These are phyloP conservation scores for Drosophila sp. DNA, from an alignment of 1,140 invertebrate genomes.

Conservation along the genomic window DNA sequence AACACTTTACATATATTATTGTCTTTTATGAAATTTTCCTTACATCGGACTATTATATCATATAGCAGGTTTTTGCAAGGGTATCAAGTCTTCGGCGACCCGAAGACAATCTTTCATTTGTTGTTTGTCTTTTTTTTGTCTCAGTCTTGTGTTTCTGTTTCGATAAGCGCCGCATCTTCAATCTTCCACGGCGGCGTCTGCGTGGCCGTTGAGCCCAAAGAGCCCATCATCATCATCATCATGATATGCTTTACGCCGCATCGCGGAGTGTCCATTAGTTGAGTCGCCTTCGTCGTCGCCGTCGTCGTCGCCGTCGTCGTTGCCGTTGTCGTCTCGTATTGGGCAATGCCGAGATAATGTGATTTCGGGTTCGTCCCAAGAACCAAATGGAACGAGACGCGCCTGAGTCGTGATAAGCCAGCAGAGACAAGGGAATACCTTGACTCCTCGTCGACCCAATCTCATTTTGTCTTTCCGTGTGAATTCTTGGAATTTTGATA, in stretches of 20 bases:
- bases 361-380: constrained; percentile 68
- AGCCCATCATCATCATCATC: constrained; percentile 56
- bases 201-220: constrained; percentile 41
- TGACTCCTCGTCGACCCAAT: constrained; percentile 53
- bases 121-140: constrained; percentile 35
- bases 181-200: constrained; percentile 74
- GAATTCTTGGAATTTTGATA: constrained; percentile 83
- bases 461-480: constrained; percentile 79
- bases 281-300: constrained; percentile 72
- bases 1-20: no score
- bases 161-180: constrained; percentile 84
- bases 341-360: constrained; percentile 71
- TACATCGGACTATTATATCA: no score
- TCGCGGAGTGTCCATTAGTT: constrained; percentile 75
- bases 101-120: constrained; percentile 10
- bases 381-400: constrained; percentile 77
- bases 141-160: constrained; percentile 38
- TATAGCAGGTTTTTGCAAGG: no score
- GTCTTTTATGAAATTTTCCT: no score
- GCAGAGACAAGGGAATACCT: constrained; percentile 81
- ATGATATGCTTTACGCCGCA: constrained; percentile 77
- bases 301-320: constrained; percentile 74
- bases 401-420: constrained; percentile 77
- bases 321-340: constrained; percentile 61
- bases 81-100: no score